phyloP scores from a whole-genome alignment of 2,797 vertebrate genomes.

The Cyprinodon diabolis region DNA sequence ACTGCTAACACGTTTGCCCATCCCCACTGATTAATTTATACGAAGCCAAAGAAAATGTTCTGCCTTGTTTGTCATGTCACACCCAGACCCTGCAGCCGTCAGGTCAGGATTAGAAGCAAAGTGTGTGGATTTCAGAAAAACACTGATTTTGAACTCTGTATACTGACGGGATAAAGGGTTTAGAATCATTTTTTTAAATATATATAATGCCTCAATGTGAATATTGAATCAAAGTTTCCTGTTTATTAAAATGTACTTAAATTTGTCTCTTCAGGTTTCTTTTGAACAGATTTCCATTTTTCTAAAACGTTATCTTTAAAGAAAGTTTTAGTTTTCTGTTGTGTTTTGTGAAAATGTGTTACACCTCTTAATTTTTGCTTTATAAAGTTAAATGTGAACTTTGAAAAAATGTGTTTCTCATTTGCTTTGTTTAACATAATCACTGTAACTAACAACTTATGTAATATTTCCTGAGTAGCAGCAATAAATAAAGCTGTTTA shows the following conservation, averaged over 20 bases:
- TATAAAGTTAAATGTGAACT: background rate
- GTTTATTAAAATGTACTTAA: background rate
- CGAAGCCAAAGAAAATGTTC: conserved; percentile 84
- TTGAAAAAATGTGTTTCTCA: background rate
- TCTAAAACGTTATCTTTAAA: background rate
- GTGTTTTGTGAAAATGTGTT: background rate
- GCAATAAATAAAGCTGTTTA: background rate
- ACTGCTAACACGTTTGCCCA: conserved; percentile 76
- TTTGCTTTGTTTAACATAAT: background rate
- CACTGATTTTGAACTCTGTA: background rate
- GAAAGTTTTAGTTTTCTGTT: background rate
- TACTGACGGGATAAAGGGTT: background rate
- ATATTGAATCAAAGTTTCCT: background rate
- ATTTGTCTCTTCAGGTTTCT: background rate
- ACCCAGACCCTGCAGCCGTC: conserved; percentile 53
- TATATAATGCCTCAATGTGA: background rate
- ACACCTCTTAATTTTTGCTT: background rate
- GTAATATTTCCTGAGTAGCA: no score
- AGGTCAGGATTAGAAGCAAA: conserved; percentile 20
- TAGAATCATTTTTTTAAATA: background rate
- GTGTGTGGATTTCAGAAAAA: background rate
- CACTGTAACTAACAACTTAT: background rate
- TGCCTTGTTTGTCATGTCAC: conserved; percentile 83
- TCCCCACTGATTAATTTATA: conserved; percentile 85
- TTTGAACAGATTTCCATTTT: background rate